Evolutionary conservation across 1,140 invertebrate species (phyloP).

Genomic region (Dysdera silvatica): DNA sequence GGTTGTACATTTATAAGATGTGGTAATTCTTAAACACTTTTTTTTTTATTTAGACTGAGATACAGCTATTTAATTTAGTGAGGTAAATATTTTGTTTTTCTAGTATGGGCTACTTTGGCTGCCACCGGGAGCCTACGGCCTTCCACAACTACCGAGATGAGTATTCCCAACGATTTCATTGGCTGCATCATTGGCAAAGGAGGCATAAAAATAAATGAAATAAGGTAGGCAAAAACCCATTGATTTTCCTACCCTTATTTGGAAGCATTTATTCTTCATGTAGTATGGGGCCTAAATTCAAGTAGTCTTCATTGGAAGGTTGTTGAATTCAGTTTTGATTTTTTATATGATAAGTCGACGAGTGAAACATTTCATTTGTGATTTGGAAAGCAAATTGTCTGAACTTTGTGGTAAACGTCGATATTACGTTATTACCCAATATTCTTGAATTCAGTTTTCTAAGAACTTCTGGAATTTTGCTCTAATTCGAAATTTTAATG

Average conservation of each 20-base stretch:
- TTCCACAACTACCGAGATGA: constrained; percentile 64
- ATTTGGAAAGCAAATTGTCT: too few species aligned
- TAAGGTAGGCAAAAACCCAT: constrained; percentile 53
- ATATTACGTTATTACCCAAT: too few species aligned
- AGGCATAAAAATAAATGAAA: constrained; percentile 98
- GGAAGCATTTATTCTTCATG: not conserved
- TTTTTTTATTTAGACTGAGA: not conserved
- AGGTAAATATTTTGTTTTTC: constrained; percentile 7
- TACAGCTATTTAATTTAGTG: not conserved
- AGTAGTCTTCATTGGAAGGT: too few species aligned
- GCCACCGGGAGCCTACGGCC: constrained; percentile 30
- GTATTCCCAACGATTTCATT: constrained; percentile 94
- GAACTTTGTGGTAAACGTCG: too few species aligned
- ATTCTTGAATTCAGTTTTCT: too few species aligned
- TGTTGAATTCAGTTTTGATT: too few species aligned
- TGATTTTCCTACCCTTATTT: not conserved
- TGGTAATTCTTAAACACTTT: not conserved
- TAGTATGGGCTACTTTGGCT: constrained; percentile 24
- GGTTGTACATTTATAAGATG: not conserved
- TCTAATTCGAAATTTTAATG: too few species aligned
- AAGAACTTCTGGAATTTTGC: too few species aligned
- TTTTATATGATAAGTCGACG: too few species aligned
- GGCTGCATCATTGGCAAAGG: constrained; percentile 98
- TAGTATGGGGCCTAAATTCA: too few species aligned
- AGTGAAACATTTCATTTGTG: too few species aligned